Conservation (phyloP, 2,113 vertebrate species). For the Stegastes partitus region DNA sequence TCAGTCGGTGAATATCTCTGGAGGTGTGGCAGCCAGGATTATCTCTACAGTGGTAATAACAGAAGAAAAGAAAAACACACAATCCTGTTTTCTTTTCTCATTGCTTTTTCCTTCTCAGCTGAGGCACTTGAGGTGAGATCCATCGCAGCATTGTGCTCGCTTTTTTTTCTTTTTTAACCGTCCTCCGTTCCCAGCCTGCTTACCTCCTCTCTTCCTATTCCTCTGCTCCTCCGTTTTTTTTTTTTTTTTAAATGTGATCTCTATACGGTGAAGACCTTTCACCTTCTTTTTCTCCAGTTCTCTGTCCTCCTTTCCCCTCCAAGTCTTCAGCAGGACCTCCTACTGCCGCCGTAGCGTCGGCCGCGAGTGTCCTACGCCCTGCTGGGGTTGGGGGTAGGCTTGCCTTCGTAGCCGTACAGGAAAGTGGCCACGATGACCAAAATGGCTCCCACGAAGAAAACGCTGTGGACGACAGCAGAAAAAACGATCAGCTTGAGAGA, state of each 20-base stretch:
- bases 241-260: too few species aligned
- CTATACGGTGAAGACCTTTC: slow-evolving; percentile 50
- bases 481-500: background rate
- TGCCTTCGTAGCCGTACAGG: slow-evolving; percentile 94
- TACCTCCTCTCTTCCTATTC: slow-evolving; percentile 1
- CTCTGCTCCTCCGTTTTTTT: background rate
- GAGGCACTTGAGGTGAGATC: slow-evolving; percentile 76
- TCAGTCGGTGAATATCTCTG: slow-evolving; percentile 13
- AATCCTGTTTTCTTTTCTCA: slow-evolving; percentile 10
- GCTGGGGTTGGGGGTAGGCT: slow-evolving; percentile 89
- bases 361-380: slow-evolving; percentile 85
- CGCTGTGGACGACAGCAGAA: slow-evolving; percentile 79
- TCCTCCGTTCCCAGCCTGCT: slow-evolving; percentile 4
- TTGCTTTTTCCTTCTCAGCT: slow-evolving; percentile 29
- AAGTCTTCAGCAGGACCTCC: slow-evolving; percentile 29
- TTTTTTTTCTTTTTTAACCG: background rate
- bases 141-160: slow-evolving; percentile 44
- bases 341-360: slow-evolving; percentile 27
- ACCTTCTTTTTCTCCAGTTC: slow-evolving; percentile 29
- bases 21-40: slow-evolving; percentile 22
- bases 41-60: background rate
- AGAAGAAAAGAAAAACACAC: slow-evolving; percentile 14
- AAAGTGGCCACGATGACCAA: slow-evolving; percentile 96
- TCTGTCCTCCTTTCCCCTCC: slow-evolving; percentile 45
- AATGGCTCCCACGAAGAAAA: slow-evolving; percentile 94